Evolutionary conservation across 2,113 vertebrate species (phyloP).

Genomic region (Axis porcinus): DNA sequence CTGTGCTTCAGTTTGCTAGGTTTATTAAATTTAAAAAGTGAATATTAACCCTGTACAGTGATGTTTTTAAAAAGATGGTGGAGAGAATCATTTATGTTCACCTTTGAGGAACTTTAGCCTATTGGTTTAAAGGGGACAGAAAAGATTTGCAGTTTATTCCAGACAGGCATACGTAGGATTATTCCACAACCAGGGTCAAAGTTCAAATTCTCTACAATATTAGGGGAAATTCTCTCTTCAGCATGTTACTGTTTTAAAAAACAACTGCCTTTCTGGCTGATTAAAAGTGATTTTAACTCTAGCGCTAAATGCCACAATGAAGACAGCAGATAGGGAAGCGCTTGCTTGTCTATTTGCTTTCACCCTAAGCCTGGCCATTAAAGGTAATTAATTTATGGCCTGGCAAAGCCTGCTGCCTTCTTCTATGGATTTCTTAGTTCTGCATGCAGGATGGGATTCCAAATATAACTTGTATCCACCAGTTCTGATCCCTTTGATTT

Average conservation of each 20-base stretch:
- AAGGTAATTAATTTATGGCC: slow-evolving; percentile 57
- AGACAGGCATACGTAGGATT: not conserved
- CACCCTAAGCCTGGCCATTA: slow-evolving; percentile 27
- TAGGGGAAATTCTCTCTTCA: not conserved
- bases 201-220: slow-evolving; percentile 44
- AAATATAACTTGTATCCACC: not conserved
- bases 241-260: slow-evolving; percentile 51
- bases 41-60: not conserved
- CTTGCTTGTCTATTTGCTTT: slow-evolving; percentile 29
- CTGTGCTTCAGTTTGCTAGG: not conserved
- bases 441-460: not conserved
- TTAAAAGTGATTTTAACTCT: slow-evolving; percentile 51
- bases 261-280: slow-evolving; percentile 39
- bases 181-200: slow-evolving; percentile 43
- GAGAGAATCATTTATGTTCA: not conserved
- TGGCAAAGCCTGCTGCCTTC: not conserved
- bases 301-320: slow-evolving; percentile 47
- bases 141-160: not conserved
- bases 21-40: not conserved
- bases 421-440: slow-evolving; percentile 7
- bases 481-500: not conserved
- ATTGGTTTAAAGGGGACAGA: not conserved
- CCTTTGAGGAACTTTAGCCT: not conserved
- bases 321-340: slow-evolving; percentile 37
- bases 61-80: not conserved